phyloP scores from a whole-genome alignment of 1,140 invertebrate genomes.

The Oedothorax gibbosus region DNA sequence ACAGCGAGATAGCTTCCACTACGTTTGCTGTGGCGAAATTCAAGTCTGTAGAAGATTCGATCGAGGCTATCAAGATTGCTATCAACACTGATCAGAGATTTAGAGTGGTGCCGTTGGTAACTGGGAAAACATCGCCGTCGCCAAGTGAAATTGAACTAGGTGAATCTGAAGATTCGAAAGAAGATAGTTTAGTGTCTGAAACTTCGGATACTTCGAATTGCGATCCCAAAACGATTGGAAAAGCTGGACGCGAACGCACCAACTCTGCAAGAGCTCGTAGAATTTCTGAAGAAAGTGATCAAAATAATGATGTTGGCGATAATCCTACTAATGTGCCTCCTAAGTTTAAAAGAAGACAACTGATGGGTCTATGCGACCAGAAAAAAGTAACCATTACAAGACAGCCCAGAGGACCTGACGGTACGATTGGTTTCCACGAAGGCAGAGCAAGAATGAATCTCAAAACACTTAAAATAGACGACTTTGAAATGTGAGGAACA shows the following conservation, averaged over 20 bases:
- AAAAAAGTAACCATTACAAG: conserved; percentile 74
- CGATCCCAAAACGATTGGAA: background rate
- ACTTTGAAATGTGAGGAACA: too few relatives aligned
- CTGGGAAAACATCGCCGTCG: background rate
- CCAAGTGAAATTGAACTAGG: background rate
- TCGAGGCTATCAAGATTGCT: background rate
- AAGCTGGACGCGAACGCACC: background rate
- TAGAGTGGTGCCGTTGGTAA: background rate
- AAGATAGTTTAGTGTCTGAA: background rate
- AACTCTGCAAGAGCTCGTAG: background rate
- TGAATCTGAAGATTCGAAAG: background rate
- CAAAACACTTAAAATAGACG: background rate
- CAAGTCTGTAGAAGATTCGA: background rate
- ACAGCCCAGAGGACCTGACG: conserved; percentile 85
- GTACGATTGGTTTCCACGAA: conserved; percentile 80
- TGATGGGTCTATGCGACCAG: background rate
- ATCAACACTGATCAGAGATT: background rate
- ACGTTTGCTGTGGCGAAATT: conserved; percentile 85
- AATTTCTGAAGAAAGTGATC: background rate
- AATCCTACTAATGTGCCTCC: background rate
- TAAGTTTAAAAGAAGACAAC: background rate
- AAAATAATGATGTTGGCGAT: background rate
- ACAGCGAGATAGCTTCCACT: background rate
- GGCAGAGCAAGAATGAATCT: conserved; percentile 35
- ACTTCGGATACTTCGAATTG: background rate